Evolutionary conservation across 2,888 invertebrate species (phyloP), one percentile per base, ranked within the genome.

Genomic region (Lysandra coridon): DNA sequence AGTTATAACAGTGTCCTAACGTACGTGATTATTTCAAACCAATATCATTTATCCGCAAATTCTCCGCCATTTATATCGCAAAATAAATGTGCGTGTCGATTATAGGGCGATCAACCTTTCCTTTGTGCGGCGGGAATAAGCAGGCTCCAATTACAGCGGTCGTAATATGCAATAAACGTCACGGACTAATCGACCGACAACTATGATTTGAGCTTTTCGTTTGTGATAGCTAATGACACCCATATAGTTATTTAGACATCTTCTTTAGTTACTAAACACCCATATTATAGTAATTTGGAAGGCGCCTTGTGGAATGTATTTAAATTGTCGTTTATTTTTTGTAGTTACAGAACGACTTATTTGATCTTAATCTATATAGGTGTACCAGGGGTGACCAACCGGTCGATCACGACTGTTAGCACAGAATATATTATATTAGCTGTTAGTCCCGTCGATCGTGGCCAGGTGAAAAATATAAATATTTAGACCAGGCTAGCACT

Each of bases 121-220:
- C 69, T 69, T 69, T 69, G 69, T 69, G 14, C 1, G 33, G 69
- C 33, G 69, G 33, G 33, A 69, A 69, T 69, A 69, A 69, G 33
- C 33, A 30, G 69, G 30, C 75, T 53, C 49, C 75, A 75, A 75
- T 75, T 75, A 75, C 30, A 75, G 12, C 49, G 49, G 75, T 49
- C 75, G 75, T 75, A 44, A 75, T 75, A 75, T 44, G 23, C 75
- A 75, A 75, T 75, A 75, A 75, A 75, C 49, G 75, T 75, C 75
- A 75, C 49, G 75, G 49, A 75, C 75, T 75, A 75, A 75, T 75
- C 75, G 75, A 30, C 44, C 30, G 23, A 12, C 75, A 75, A 75
- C 49, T 49, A 75, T 75, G 49, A 75, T 75, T 75, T 12, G 75
- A 75, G 75, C 40, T 44, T 74, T 75, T 49, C 75, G 49, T 53